Evolutionary conservation across 2,113 vertebrate species (phyloP).

Genomic region (Ceyx margarethae): DNA sequence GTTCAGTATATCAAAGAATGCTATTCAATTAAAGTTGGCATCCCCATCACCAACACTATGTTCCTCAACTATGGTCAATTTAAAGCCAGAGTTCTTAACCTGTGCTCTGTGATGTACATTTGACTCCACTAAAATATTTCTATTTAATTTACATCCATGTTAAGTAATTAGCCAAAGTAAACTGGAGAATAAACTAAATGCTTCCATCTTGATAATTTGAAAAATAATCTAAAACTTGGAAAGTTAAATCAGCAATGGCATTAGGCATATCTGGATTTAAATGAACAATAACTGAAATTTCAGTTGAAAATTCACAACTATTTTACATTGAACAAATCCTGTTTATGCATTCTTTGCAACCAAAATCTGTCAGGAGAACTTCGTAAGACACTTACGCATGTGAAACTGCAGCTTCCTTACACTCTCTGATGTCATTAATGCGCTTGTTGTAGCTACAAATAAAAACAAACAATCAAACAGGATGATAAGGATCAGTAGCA

Average conservation of each 20-base stretch:
- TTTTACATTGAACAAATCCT: background rate
- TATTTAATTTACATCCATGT: background rate
- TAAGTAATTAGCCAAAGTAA: background rate
- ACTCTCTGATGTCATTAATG: constrained; percentile 97
- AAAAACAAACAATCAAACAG: background rate
- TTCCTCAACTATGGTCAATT: background rate
- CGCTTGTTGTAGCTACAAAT: constrained; percentile 94
- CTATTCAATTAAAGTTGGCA: background rate
- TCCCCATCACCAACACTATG: background rate
- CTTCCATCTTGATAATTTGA: background rate
- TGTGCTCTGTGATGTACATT: background rate
- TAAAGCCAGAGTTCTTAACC: background rate
- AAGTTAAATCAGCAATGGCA: rapidly evolving
- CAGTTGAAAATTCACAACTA: background rate
- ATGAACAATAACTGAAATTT: background rate
- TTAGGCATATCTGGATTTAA: background rate
- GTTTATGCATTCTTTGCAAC: background rate
- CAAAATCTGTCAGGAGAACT: background rate
- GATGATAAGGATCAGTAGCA: background rate
- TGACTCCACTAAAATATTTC: background rate
- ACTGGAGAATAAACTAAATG: background rate
- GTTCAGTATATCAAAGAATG: background rate
- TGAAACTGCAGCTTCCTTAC: constrained; percentile 95
- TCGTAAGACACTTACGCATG: constrained; percentile 85
- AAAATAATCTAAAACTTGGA: background rate